Conservation (phyloP, 2,888 invertebrate species). For the Alviniconcha strummeri region DNA sequence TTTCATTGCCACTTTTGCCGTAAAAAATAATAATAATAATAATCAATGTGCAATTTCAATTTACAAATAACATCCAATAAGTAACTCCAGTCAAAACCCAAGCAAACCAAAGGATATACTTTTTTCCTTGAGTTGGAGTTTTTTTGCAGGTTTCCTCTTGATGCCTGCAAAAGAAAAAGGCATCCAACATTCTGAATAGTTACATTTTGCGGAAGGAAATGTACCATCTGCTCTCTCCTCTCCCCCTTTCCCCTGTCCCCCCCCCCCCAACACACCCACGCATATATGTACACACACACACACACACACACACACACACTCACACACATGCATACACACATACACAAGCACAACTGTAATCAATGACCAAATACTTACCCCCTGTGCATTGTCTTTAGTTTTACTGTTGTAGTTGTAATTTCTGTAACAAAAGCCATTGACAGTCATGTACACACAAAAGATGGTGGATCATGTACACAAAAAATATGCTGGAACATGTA, state of each 20-base stretch:
- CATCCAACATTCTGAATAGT: not conserved
- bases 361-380: constrained; percentile 26
- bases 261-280: no score
- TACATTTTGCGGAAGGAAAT: no score
- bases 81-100: not conserved
- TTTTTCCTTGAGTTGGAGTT: constrained; percentile 42
- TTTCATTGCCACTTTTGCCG: no score
- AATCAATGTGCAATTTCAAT: no score
- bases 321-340: not conserved
- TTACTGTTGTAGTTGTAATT: constrained; percentile 27
- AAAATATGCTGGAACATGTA: no score
- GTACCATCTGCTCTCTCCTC: no score
- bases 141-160: constrained; percentile 35
- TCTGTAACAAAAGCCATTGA: constrained; percentile 16
- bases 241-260: no score
- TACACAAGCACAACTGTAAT: not conserved
- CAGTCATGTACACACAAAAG: not conserved
- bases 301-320: not conserved
- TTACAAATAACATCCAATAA: no score
- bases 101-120: constrained; percentile 56
- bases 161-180: not conserved
- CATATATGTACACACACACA: not conserved
- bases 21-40: no score
- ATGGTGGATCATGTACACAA: no score
- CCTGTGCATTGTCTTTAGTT: constrained; percentile 17